Percentiles rank a stretch among this genome's conserved stretches.
Conservation (phyloP, 2,113 vertebrate species). For the Chamaetylas fuelleborni region DNA sequence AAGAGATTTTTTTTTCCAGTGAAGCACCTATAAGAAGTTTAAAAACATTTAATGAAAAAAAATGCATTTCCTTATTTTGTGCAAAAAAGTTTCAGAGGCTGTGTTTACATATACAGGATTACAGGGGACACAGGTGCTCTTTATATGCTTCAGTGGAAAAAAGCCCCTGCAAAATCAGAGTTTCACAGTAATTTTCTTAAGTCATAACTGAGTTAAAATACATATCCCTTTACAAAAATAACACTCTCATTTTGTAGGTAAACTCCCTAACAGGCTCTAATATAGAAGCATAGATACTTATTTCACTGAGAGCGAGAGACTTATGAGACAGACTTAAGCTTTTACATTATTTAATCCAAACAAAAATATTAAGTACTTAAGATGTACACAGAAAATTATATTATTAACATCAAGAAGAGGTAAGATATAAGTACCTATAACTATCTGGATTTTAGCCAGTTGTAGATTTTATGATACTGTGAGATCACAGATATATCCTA, state of each 20-base stretch:
- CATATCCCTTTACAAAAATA: neutral
- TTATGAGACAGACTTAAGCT: neutral
- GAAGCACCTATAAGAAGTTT: neutral
- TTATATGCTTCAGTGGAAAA: neutral
- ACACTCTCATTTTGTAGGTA: neutral
- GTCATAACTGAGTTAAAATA: neutral
- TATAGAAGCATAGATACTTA: neutral
- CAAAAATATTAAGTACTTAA: neutral
- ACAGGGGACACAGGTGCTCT: neutral
- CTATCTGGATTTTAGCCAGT: neutral
- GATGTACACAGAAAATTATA: neutral
- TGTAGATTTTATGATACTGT: neutral
- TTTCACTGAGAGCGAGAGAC: neutral
- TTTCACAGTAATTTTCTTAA: neutral
- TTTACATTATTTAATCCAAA: neutral
- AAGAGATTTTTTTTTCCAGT: constrained; percentile 20
- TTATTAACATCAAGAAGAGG: neutral
- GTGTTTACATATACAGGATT: neutral
- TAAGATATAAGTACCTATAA: neutral
- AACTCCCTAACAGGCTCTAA: neutral
- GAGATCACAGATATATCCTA: neutral
- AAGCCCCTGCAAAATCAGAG: neutral
- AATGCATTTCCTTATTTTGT: neutral
- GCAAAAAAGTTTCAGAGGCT: neutral
- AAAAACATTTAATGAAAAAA: neutral